Percentiles rank a stretch among this genome's conserved stretches.
These are phyloP conservation scores for Octopus sinensis DNA, from an alignment of 1,140 invertebrate genomes.

Conservation along the genomic window DNA sequence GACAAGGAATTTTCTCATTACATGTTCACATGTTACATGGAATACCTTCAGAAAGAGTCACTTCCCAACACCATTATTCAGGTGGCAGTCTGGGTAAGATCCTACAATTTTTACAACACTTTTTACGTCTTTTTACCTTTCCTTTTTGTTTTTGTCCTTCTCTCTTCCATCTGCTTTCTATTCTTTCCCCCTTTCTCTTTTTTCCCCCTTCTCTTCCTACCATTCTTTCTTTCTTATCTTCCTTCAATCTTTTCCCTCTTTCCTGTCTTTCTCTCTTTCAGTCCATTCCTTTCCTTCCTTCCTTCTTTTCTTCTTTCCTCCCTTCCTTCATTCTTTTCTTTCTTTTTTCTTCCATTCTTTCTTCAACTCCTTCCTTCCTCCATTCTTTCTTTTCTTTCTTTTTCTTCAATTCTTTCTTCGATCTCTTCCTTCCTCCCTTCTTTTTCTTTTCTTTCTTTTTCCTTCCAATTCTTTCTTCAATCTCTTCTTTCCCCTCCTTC, in stretches of 20 bases:
- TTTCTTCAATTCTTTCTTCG: no score
- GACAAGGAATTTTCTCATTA: constrained; percentile 7
- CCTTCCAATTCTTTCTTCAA: no score
- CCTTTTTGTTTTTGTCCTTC: background rate
- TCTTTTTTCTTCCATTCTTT: no score
- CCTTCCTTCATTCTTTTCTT: no score
- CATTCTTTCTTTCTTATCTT: no score
- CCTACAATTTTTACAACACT: background rate
- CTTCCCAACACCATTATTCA: constrained; percentile 4
- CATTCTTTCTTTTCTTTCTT: no score
- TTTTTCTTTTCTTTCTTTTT: no score
- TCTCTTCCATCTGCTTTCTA: background rate
- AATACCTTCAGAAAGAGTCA: background rate
- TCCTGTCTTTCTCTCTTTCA: background rate
- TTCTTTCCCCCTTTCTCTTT: background rate
- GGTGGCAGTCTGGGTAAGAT: background rate
- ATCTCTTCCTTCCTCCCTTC: no score
- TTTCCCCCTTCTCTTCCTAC: no score
- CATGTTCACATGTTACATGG: background rate
- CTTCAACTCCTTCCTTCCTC: no score
- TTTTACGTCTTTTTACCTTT: background rate
- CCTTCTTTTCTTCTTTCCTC: background rate
- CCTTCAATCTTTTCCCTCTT: background rate
- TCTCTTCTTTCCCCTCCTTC: no score
- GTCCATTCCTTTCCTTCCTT: background rate